phyloP scores from a whole-genome alignment of 1,140 invertebrate species.

The Sipha flava region DNA sequence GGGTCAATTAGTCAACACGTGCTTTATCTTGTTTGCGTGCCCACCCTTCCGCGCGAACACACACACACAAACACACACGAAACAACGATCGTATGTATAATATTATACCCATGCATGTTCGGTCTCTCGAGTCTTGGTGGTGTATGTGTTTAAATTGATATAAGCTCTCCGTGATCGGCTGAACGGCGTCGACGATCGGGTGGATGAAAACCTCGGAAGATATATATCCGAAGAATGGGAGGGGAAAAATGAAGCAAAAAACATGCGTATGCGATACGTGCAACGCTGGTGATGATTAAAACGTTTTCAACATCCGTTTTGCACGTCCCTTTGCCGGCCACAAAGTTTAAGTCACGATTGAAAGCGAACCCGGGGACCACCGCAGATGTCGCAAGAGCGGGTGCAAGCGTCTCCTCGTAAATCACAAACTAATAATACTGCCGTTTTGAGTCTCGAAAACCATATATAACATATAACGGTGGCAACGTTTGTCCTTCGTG shows the following conservation, averaged over 20 bases:
- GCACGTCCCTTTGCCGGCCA: background rate
- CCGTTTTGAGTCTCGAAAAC: background rate
- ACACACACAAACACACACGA: background rate
- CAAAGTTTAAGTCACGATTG: constrained; percentile 10
- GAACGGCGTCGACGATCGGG: too few relatives aligned
- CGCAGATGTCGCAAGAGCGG: background rate
- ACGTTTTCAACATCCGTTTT: background rate
- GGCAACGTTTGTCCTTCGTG: background rate
- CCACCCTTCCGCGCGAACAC: background rate
- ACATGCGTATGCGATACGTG: background rate
- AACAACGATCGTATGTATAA: too few relatives aligned
- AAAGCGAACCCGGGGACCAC: background rate
- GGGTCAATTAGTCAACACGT: constrained; percentile 29
- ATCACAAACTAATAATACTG: constrained; percentile 25
- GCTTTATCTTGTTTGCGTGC: constrained; percentile 16
- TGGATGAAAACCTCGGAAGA: too few relatives aligned
- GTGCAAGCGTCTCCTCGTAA: background rate
- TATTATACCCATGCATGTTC: too few relatives aligned
- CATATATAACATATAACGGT: too few relatives aligned
- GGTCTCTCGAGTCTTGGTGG: too few relatives aligned
- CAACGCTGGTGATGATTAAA: background rate
- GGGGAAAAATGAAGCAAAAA: background rate
- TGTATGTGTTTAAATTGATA: too few relatives aligned
- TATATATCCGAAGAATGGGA: background rate
- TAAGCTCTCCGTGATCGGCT: too few relatives aligned